phyloP scores from a whole-genome alignment of 2,888 invertebrate species.

The Synergus gifuensis region DNA sequence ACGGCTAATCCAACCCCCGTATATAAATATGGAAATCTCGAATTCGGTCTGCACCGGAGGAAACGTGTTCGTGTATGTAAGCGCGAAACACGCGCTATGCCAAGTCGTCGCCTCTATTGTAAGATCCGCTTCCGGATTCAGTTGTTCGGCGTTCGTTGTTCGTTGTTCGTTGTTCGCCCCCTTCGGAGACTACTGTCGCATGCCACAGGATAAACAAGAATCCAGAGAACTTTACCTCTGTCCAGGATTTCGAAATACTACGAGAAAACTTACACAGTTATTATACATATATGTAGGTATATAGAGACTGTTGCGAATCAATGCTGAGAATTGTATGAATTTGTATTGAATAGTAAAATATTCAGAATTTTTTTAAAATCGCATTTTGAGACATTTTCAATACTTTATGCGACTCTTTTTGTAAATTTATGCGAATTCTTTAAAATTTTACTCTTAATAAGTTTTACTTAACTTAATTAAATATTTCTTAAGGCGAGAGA shows the following conservation, averaged over 20 bases:
- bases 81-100: conserved; percentile 31
- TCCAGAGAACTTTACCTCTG: conserved; percentile 41
- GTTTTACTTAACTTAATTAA: not conserved
- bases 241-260: conserved; percentile 17
- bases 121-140: conserved; percentile 37
- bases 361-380: not conserved
- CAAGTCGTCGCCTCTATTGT: conserved; percentile 39
- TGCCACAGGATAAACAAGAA: conserved; percentile 40
- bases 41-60: conserved; percentile 9
- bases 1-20: conserved; percentile 53
- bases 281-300: not conserved
- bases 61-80: conserved; percentile 41
- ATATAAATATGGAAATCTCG: conserved; percentile 56
- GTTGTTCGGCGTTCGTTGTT: conserved; percentile 25
- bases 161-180: conserved; percentile 32
- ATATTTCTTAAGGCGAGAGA: no score
- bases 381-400: not conserved
- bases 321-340: not conserved
- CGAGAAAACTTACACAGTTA: not conserved
- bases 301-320: conserved; percentile 24
- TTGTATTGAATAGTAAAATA: not conserved
- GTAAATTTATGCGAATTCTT: no score
- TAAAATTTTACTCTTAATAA: no score
- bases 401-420: no score
- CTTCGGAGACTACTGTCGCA: conserved; percentile 31